Conservation (phyloP, 2,888 invertebrate genomes). For the Mythimna impura region DNA sequence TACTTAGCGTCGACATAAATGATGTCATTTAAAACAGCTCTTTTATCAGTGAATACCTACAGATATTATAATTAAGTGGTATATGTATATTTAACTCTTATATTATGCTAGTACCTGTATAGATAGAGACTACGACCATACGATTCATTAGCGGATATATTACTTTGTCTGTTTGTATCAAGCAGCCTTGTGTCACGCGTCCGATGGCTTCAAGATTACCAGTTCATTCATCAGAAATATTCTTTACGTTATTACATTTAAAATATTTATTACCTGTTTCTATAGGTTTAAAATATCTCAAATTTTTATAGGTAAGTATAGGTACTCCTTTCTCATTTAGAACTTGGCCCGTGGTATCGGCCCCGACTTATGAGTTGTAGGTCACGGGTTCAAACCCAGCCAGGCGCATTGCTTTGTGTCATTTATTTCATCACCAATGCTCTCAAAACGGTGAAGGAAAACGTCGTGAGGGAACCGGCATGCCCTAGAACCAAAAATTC, state of each 20-base stretch:
- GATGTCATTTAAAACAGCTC: slow-evolving; percentile 8
- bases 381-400: no score
- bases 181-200: slow-evolving; percentile 41
- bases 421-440: no score
- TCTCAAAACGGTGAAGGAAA: no score
- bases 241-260: slow-evolving; percentile 1
- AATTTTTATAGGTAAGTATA: neutral
- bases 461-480: no score
- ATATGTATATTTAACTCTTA: neutral
- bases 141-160: slow-evolving; percentile 29
- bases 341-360: no score
- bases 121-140: neutral
- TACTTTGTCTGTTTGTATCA: slow-evolving; percentile 38
- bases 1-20: slow-evolving; percentile 5
- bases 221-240: slow-evolving; percentile 43
- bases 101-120: slow-evolving; percentile 6
- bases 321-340: neutral
- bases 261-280: neutral
- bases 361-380: no score
- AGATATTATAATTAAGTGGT: slow-evolving; percentile 1
- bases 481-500: no score
- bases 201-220: slow-evolving; percentile 43
- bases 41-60: neutral
- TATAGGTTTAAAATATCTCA: neutral
- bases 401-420: no score